Percentiles rank a stretch among this genome's conserved stretches.
phyloP scores from a whole-genome alignment of 2,113 vertebrate genomes.

The Brachyhypopomus gauderio region DNA sequence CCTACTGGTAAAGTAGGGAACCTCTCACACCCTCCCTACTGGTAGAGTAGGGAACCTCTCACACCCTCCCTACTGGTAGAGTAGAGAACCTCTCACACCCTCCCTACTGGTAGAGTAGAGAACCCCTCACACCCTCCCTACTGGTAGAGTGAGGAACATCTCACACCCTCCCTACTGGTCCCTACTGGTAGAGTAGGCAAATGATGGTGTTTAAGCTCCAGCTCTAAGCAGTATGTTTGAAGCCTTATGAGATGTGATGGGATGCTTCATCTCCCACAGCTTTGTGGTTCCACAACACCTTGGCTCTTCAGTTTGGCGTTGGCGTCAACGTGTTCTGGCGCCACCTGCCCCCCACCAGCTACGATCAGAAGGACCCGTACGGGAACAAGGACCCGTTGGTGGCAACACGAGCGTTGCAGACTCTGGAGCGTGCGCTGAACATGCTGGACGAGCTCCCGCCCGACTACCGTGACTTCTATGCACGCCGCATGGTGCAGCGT shows the following conservation, averaged over 20 bases:
- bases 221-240: neutral
- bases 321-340: constrained; percentile 95
- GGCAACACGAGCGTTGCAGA: constrained; percentile 84
- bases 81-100: too few species aligned
- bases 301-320: constrained; percentile 90
- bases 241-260: neutral
- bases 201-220: too few species aligned
- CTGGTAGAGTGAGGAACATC: too few species aligned
- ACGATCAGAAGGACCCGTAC: constrained; percentile 90
- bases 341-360: constrained; percentile 84
- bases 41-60: too few species aligned
- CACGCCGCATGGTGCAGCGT: constrained; percentile 87
- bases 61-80: too few species aligned
- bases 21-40: too few species aligned
- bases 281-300: constrained; percentile 96
- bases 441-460: constrained; percentile 85
- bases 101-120: too few species aligned
- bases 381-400: constrained; percentile 91
- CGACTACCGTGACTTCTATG: constrained; percentile 93
- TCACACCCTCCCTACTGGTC: too few species aligned
- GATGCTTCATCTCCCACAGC: constrained; percentile 70
- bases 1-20: too few species aligned
- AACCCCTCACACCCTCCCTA: too few species aligned
- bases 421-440: constrained; percentile 84
- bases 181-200: too few species aligned